These are phyloP conservation scores for Odontocolon sp. DNA, from an alignment of 2,888 invertebrate species.

Conservation along the genomic window DNA sequence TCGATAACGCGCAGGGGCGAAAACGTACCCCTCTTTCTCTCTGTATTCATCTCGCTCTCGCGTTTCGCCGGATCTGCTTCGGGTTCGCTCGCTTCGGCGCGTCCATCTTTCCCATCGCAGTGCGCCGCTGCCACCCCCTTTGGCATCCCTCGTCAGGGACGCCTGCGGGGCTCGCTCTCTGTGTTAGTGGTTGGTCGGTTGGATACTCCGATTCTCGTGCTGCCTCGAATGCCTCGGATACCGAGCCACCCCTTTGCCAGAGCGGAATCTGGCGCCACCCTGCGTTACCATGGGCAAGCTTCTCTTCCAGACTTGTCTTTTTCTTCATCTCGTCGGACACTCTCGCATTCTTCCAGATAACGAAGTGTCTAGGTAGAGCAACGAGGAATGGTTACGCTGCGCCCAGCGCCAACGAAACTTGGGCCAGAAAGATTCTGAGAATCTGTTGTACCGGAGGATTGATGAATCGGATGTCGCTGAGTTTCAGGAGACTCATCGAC, in stretches of 20 bases:
- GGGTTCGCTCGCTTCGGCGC: conserved; percentile 48
- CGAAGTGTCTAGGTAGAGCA: conserved; percentile 23
- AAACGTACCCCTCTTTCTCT: conserved; percentile 68
- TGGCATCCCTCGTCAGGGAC: conserved; percentile 42
- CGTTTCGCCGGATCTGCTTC: conserved; percentile 15
- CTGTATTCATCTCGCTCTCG: conserved; percentile 42
- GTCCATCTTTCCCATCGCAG: conserved; percentile 50
- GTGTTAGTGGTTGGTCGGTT: conserved; percentile 50
- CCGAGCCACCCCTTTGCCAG: conserved; percentile 49
- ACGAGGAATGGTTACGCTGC: background rate
- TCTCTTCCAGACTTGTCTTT: conserved; percentile 50
- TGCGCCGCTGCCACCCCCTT: conserved; percentile 56
- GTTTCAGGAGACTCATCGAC: background rate
- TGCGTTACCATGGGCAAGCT: conserved; percentile 72
- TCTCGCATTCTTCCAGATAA: conserved; percentile 45
- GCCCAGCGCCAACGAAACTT: no score
- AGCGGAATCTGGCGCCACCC: conserved; percentile 78
- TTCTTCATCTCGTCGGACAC: conserved; percentile 39
- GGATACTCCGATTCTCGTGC: conserved; percentile 37
- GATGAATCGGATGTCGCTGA: background rate
- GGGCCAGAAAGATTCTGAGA: conserved; percentile 40
- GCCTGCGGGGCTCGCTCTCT: conserved; percentile 57
- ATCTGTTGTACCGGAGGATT: conserved; percentile 61
- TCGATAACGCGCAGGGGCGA: conserved; percentile 77
- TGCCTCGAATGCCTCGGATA: conserved; percentile 16